These are phyloP conservation scores for Xylocampa areola DNA, from an alignment of 2,888 invertebrate species.

Conservation along the genomic window DNA sequence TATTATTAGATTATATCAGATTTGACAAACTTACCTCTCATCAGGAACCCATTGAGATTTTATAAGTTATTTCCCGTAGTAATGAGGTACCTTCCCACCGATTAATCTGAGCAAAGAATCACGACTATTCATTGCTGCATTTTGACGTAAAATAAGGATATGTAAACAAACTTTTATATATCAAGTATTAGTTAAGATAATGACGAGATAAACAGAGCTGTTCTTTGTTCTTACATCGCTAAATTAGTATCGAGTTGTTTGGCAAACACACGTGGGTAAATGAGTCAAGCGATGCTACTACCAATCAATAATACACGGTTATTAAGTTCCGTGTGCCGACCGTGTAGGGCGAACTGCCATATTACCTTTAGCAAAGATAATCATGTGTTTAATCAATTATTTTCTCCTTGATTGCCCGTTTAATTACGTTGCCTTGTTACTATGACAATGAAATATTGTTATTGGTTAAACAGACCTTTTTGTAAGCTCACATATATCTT, in stretches of 20 bases:
- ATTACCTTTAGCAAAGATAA: constrained; percentile 25
- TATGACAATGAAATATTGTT: constrained; percentile 48
- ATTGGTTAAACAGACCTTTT: no score
- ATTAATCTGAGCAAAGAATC: no score
- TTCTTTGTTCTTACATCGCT: constrained; percentile 54
- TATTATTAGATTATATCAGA: no score
- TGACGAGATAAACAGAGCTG: constrained; percentile 56
- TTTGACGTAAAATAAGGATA: no score
- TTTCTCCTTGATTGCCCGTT: constrained; percentile 35
- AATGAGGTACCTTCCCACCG: no score
- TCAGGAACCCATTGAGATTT: no score
- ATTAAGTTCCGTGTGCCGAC: constrained; percentile 21
- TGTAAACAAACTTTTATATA: no score
- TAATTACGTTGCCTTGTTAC: constrained; percentile 26
- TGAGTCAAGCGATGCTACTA: constrained; percentile 37
- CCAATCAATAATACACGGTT: constrained; percentile 25
- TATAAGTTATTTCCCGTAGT: no score
- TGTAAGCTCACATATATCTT: no score
- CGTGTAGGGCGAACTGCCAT: constrained; percentile 2
- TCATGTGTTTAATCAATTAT: constrained; percentile 37
- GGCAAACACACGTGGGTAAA: constrained; percentile 57
- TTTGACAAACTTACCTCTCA: no score
- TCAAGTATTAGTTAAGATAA: no score
- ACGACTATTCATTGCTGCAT: no score
- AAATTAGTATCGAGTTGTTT: constrained; percentile 66